phyloP scores from a whole-genome alignment of 2,113 vertebrate genomes.

The Perca schrenkii region DNA sequence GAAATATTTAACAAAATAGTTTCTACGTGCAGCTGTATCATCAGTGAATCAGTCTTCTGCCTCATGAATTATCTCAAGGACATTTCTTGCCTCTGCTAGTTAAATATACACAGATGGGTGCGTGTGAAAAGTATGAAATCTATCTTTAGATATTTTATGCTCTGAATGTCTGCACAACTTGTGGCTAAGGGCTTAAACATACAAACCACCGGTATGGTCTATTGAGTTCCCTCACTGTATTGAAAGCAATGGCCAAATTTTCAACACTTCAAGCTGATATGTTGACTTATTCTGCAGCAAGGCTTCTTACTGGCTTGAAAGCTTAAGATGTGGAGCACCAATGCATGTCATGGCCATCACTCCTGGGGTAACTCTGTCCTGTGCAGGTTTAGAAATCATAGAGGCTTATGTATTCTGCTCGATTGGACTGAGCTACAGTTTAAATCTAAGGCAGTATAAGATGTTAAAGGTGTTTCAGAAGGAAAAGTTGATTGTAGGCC shows the following conservation, averaged over 20 bases:
- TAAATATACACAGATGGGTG: not conserved
- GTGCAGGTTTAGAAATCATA: not conserved
- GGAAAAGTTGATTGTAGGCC: not conserved
- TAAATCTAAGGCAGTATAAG: not conserved
- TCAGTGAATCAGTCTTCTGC: not conserved
- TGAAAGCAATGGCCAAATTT: conserved; percentile 28
- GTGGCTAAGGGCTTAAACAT: not conserved
- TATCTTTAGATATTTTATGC: not conserved
- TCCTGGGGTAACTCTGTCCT: not conserved
- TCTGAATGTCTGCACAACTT: not conserved
- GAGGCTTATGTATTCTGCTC: not conserved
- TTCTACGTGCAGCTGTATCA: not conserved
- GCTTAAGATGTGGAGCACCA: conserved; percentile 19
- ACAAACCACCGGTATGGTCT: not conserved
- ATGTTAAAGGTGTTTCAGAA: not conserved
- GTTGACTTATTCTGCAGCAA: conserved; percentile 45
- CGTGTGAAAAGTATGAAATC: not conserved
- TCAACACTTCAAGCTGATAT: conserved; percentile 48
- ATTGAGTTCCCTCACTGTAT: not conserved
- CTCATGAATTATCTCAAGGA: not conserved
- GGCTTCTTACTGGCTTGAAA: conserved; percentile 53
- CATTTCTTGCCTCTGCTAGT: no score
- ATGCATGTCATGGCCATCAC: conserved; percentile 48
- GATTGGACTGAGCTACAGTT: not conserved
- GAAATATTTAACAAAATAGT: not conserved